A percentile compares a stretch with the other conserved stretches of the same genome.
Evolutionary conservation across 2,113 vertebrate species (phyloP).

Genomic region (Eulacestoma nigropectus): DNA sequence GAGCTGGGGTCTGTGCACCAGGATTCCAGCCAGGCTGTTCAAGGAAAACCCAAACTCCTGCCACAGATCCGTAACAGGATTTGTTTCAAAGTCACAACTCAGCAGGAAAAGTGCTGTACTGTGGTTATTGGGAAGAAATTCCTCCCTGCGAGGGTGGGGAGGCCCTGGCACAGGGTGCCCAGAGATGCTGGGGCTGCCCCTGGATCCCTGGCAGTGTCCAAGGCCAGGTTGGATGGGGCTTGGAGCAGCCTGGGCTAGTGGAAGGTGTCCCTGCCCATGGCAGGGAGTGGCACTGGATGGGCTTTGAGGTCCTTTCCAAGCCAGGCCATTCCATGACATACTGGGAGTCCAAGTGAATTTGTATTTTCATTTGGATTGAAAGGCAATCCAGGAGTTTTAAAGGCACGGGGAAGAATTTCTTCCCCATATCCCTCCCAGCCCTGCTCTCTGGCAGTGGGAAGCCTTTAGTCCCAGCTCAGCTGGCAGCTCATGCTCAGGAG

Average conservation of each 20-base stretch:
- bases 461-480: neutral
- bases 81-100: neutral
- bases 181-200: neutral
- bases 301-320: neutral
- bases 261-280: neutral
- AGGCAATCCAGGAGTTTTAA: neutral
- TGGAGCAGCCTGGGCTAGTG: neutral
- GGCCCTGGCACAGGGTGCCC: neutral
- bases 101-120: neutral
- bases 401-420: neutral
- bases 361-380: neutral
- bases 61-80: neutral
- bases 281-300: accelerated
- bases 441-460: neutral
- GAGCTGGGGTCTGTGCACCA: neutral
- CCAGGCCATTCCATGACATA: neutral
- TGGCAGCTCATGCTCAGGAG: neutral
- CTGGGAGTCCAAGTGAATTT: neutral
- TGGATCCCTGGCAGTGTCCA: neutral
- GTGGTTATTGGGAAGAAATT: neutral
- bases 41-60: neutral
- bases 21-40: neutral
- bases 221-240: accelerated
- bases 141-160: accelerated
- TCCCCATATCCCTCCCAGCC: neutral